A percentile compares a stretch with the other conserved stretches of the same genome.
Evolutionary conservation across 1,140 invertebrate species (phyloP).

Genomic region (Protaetia brevitarsis): DNA sequence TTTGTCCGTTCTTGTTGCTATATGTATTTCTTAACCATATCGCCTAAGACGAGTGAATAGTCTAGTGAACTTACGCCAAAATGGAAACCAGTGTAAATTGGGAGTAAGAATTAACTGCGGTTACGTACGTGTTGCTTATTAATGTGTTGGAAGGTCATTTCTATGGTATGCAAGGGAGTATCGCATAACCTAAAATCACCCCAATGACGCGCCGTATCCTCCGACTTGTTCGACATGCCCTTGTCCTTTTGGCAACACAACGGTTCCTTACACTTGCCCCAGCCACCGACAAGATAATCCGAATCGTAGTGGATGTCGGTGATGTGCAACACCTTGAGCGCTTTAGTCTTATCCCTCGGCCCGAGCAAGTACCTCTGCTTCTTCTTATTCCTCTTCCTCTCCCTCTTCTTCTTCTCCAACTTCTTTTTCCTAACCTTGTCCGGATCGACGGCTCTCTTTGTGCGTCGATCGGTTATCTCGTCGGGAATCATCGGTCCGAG

Average conservation of each 20-base stretch:
- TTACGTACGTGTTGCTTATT: conserved; percentile 44
- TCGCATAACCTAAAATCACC: conserved; percentile 76
- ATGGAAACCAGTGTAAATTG: too few relatives aligned
- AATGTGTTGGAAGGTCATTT: conserved; percentile 58
- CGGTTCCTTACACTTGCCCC: conserved; percentile 68
- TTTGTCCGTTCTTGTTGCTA: too few relatives aligned
- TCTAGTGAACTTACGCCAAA: too few relatives aligned
- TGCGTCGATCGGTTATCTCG: too few relatives aligned
- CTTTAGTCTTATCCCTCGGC: not conserved
- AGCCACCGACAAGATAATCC: conserved; percentile 62
- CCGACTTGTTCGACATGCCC: conserved; percentile 30
- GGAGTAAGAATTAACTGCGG: not conserved
- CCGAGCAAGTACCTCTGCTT: not conserved
- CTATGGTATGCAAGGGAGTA: conserved; percentile 62
- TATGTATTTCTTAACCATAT: too few relatives aligned
- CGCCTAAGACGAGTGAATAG: too few relatives aligned
- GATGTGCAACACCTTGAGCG: conserved; percentile 65
- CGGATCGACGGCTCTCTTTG: not conserved
- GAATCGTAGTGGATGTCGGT: conserved; percentile 79
- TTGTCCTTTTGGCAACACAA: conserved; percentile 62
- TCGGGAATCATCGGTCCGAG: not conserved
- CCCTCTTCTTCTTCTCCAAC: not conserved
- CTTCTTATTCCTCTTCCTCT: conserved; percentile 19
- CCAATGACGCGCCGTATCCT: conserved; percentile 66
- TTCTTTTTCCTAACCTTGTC: not conserved